Percentiles rank a stretch among this genome's conserved stretches.
These are phyloP conservation scores for Cryptocheilus praepositus DNA, from an alignment of 2,888 invertebrate species.

Conservation along the genomic window DNA sequence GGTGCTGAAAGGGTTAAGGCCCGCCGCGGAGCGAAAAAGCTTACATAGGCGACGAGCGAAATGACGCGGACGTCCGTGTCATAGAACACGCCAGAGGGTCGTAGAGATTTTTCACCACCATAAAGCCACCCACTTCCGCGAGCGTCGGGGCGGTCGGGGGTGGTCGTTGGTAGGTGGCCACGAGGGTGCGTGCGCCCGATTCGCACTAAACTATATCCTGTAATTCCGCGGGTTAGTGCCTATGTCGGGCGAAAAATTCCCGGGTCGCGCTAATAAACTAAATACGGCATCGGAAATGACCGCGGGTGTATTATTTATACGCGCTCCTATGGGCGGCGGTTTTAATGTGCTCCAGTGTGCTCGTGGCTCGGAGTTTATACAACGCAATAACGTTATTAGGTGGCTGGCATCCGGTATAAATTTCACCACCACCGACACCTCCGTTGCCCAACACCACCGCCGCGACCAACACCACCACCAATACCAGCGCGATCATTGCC, in stretches of 20 bases:
- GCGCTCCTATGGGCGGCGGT: slow-evolving; percentile 58
- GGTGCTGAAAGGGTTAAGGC: no score
- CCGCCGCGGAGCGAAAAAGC: no score
- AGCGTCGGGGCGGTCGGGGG: neutral
- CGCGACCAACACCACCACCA: slow-evolving; percentile 25
- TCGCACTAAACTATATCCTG: slow-evolving; percentile 63
- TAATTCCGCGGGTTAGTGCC: slow-evolving; percentile 55
- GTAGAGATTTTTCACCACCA: slow-evolving; percentile 33
- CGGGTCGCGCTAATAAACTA: slow-evolving; percentile 68
- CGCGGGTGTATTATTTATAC: slow-evolving; percentile 69
- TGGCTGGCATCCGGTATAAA: slow-evolving; percentile 72
- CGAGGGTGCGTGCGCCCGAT: slow-evolving; percentile 12
- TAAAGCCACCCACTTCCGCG: slow-evolving; percentile 27
- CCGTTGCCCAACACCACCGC: slow-evolving; percentile 30
- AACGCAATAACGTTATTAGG: slow-evolving; percentile 73
- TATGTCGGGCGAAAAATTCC: slow-evolving; percentile 54
- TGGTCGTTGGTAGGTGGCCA: neutral
- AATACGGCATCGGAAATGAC: slow-evolving; percentile 72
- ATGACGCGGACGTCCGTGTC: neutral
- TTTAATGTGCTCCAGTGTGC: slow-evolving; percentile 61
- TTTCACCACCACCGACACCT: slow-evolving; percentile 60
- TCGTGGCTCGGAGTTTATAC: slow-evolving; percentile 63
- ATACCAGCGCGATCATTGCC: slow-evolving; percentile 16
- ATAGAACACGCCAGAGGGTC: slow-evolving; percentile 6
- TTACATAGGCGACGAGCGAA: no score